Conservation (phyloP, 2,797 vertebrate genomes). For the Fratercula arctica region DNA sequence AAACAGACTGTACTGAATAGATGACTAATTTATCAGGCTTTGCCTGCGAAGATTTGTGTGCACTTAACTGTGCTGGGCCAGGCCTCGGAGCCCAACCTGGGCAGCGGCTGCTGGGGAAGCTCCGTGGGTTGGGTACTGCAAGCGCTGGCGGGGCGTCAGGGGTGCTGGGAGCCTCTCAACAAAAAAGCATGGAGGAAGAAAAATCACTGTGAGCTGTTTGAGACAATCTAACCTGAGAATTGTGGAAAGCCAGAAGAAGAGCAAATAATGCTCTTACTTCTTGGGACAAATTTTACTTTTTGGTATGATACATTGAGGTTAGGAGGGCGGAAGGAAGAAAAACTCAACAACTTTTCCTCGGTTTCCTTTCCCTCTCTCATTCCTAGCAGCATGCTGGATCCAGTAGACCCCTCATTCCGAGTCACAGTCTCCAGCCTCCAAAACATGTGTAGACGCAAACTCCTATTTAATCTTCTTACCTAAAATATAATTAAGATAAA, state of each 20-base stretch:
- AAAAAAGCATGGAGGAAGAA: background rate
- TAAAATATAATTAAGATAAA: background rate
- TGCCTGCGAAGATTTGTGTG: background rate
- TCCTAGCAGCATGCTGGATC: background rate
- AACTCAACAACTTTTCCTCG: background rate
- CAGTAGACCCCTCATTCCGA: background rate
- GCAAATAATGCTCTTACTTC: background rate
- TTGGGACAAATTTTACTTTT: background rate
- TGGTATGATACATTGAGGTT: background rate
- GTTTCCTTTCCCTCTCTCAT: background rate
- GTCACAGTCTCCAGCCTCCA: background rate
- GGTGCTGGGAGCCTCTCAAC: background rate
- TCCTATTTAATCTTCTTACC: background rate
- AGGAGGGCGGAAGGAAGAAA: background rate
- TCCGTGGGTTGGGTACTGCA: background rate
- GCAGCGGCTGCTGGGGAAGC: background rate
- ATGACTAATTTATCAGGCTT: background rate
- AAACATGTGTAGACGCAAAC: background rate
- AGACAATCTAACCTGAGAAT: conserved; percentile 1
- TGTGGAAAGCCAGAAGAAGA: background rate
- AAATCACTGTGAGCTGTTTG: conserved; percentile 4
- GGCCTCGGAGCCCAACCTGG: background rate
- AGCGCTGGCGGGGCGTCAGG: background rate
- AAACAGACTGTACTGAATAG: background rate
- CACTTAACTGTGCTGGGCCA: background rate